These are phyloP conservation scores for Nemopilema nomurai DNA, from an alignment of 30 jellyfish, hydroid and myxozoan genomes.

Conservation along the genomic window DNA sequence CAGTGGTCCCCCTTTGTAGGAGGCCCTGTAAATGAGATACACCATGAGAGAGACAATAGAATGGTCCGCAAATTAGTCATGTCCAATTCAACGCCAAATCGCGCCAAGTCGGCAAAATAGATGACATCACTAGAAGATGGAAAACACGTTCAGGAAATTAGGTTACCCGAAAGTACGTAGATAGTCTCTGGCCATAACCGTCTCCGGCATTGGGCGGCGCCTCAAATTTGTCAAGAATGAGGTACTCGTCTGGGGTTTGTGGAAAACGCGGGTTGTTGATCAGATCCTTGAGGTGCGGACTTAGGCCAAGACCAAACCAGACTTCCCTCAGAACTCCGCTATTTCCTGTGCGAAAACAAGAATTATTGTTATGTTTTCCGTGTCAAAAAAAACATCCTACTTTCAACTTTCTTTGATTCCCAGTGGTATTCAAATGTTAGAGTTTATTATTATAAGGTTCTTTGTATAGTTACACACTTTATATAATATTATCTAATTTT, in stretches of 20 bases:
- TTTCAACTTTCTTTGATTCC: too few species aligned
- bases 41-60: neutral
- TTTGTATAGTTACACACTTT: too few species aligned
- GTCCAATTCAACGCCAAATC: too few species aligned
- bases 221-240: constrained; percentile 90
- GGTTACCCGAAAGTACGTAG: constrained; percentile 86
- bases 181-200: constrained; percentile 95
- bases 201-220: constrained; percentile 99
- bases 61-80: neutral
- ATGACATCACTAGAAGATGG: neutral
- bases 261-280: constrained; percentile 93
- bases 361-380: neutral
- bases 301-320: constrained; percentile 93
- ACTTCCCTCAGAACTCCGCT: constrained; percentile 96
- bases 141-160: neutral
- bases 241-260: constrained; percentile 90
- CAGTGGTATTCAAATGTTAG: too few species aligned
- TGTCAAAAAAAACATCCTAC: neutral
- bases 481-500: too few species aligned
- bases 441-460: too few species aligned
- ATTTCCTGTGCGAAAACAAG: constrained; percentile 54
- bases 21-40: neutral
- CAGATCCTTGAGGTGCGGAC: constrained; percentile 75
- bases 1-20: too few species aligned
- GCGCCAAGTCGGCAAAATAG: neutral